Percentiles rank a stretch among this genome's conserved stretches.
These are phyloP conservation scores for Cynocephalus volans DNA, from an alignment of 2,113 vertebrate genomes.

Conservation along the genomic window DNA sequence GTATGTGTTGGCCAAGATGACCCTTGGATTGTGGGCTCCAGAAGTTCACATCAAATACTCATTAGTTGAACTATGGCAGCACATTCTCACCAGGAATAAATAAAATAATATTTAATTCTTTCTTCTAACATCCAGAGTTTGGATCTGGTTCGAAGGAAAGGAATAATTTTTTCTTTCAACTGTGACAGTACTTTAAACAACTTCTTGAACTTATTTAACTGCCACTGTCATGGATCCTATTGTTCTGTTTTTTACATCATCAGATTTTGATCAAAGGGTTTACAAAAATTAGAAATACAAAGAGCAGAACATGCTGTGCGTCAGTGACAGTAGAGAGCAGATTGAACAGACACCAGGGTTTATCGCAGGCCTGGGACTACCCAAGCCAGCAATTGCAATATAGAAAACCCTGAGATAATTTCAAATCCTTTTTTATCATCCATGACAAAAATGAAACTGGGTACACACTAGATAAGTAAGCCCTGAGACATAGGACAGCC, in stretches of 20 bases:
- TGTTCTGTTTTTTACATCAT: conserved; percentile 79
- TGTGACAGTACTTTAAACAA: conserved; percentile 76
- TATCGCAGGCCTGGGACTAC: conserved; percentile 49
- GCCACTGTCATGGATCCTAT: conserved; percentile 69
- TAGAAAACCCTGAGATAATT: conserved; percentile 76
- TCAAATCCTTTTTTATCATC: conserved; percentile 62
- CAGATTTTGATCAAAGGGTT: conserved; percentile 78
- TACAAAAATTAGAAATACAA: conserved; percentile 79
- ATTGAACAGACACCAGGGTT: conserved; percentile 61
- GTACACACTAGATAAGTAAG: conserved; percentile 2
- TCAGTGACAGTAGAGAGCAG: conserved; percentile 69
- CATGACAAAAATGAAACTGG: conserved; percentile 40
- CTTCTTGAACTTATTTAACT: conserved; percentile 83
- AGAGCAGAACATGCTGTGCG: conserved; percentile 43
- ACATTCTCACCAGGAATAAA: conserved; percentile 77
- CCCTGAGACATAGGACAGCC: background rate
- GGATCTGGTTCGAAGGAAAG: conserved; percentile 68
- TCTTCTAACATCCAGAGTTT: conserved; percentile 72
- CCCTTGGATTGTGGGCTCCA: background rate
- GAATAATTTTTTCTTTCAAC: conserved; percentile 65
- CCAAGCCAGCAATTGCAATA: conserved; percentile 54
- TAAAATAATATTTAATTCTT: conserved; percentile 78
- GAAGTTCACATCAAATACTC: conserved; percentile 74
- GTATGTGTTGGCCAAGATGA: conserved; percentile 32
- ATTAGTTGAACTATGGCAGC: conserved; percentile 75